Percentiles rank a stretch among this genome's conserved stretches.
These are phyloP conservation scores for Manis crassicaudata DNA, from an alignment of 2,797 vertebrate genomes.

Conservation along the genomic window DNA sequence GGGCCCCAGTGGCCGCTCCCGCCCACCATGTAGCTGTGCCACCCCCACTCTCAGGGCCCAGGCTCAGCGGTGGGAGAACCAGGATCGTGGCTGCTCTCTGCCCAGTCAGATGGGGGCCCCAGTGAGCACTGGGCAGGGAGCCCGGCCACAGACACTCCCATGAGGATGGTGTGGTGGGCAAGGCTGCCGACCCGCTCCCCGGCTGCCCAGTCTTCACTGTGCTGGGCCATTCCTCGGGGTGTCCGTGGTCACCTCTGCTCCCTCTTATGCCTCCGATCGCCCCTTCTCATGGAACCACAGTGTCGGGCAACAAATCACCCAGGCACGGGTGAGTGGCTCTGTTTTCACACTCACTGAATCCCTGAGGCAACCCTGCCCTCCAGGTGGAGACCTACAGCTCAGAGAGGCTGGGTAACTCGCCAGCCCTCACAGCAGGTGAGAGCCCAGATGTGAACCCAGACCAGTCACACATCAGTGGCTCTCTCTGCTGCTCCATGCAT, in stretches of 20 bases:
- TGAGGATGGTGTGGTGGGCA: not conserved
- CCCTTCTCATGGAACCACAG: not conserved
- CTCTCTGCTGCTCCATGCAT: not conserved
- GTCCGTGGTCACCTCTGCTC: not conserved
- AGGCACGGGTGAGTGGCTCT: not conserved
- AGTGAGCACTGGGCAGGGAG: accelerated
- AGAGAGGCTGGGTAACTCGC: not conserved
- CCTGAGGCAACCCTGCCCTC: not conserved
- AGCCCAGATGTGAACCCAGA: not conserved
- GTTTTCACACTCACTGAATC: not conserved
- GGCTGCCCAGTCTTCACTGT: no score
- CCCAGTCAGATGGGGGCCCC: not conserved
- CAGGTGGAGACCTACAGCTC: not conserved
- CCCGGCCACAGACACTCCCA: not conserved
- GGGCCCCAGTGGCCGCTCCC: accelerated
- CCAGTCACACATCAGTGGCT: not conserved
- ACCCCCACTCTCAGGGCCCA: no score
- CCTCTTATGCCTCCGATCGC: not conserved
- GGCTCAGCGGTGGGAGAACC: not conserved
- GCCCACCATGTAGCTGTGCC: accelerated
- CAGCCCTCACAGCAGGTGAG: not conserved
- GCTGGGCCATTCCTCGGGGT: not conserved
- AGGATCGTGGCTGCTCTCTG: accelerated
- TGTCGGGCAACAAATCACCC: not conserved
- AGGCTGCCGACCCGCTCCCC: not conserved